Evolutionary conservation across 2,888 invertebrate genomes (phyloP), one percentile per base, ranked within the genome.

Genomic region (Protonemura montana): DNA sequence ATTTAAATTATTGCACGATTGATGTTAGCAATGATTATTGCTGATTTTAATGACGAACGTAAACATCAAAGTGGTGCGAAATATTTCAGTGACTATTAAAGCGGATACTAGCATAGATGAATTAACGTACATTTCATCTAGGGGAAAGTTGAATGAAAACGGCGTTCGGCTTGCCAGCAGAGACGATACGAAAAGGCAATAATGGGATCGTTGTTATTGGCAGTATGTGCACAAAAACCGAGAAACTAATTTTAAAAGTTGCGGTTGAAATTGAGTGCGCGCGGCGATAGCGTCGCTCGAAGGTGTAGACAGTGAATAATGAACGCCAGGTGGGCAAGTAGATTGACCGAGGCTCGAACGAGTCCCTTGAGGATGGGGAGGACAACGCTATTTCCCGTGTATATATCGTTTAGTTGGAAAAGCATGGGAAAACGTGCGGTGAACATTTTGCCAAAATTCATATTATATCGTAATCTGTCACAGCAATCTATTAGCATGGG

Each of bases 271-370:
- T 59, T 59, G 59, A 59, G 16, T 59, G 59, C 59, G 13, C 59
- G 59, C 59, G 3, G 59, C 21, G 59, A 59, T 59, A 59, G 59
- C 59, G 59, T 21, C 16, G 59, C 59, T 21, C 59, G 59, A 59
- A 59, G 59, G 59, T 59, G 59, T 21, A 78, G 78, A 26, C 27
- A 26, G 78, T 78, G 78, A 78, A 78, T 78, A 78, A 78, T 78
- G 78, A 28, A 28, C 26, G 78, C 78, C 78, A 78, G 78, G 28
- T 78, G 78, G 78, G 26, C 78, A 28, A 78, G 27, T 26, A 78
- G 78, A 78, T 78, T 78, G 78, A 78, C 78, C 78, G 78, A 28
- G 78, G 28, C 16, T 78, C 78, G 78, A 78, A 78, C 78, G 26
- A 27, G 78, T 78, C 78, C 28, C 78, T 16, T 78, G 78, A 16